Base-by-base conservation (phyloP, 2,113 vertebrate genomes). In the Phylloscopus whistleri region DNA sequence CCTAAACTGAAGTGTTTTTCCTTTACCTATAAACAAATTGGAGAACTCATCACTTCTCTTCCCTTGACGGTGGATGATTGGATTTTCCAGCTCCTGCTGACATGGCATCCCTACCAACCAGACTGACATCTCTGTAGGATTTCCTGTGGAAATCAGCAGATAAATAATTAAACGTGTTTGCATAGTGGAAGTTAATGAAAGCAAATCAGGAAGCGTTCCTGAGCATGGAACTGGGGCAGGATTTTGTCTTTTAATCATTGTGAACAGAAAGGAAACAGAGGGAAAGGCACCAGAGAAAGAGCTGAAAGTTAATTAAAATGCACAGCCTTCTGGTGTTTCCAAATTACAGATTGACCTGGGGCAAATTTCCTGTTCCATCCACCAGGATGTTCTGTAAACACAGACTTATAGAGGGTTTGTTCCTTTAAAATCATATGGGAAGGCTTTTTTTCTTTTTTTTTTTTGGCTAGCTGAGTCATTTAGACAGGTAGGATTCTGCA, bases 121-220 rank as follows among this genome's bases (percentile, higher is more conserved):
- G 68, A 30, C 60, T 67, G 72, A 55, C 12, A 56, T 70, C 73
- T 66, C 73, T 67, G 51, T 63, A 63, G 75, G 58, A 78, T 93
- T 69, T 91, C 69, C 80, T 84, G 39, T 92, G 64, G 77, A 95
- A 95, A 94, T 49, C 91, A 88, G 55, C n/a, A 85, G 52, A 63
- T 93, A 87, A 95, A 97, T 92, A 95, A 95, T 94, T 84, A 80
- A 95, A 91, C 9, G n/a, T 37, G 48, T 89, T 79, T 91, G 67
- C 41, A 18, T 75, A 77, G 53, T 76, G 62, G 59, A 92, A 90
- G 31, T 52, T 95, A 95, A 92, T 64, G 31, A 94, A 97, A 94
- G 75, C 24, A 88, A 85, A 94, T 79, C 76, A 89, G 66, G 28
- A 93, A 91, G n/a, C 16, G 8, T 89, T 91, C 68, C 77, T 72